Conservation (phyloP, 2,113 vertebrate genomes). For the Tylochromis polylepis region DNA sequence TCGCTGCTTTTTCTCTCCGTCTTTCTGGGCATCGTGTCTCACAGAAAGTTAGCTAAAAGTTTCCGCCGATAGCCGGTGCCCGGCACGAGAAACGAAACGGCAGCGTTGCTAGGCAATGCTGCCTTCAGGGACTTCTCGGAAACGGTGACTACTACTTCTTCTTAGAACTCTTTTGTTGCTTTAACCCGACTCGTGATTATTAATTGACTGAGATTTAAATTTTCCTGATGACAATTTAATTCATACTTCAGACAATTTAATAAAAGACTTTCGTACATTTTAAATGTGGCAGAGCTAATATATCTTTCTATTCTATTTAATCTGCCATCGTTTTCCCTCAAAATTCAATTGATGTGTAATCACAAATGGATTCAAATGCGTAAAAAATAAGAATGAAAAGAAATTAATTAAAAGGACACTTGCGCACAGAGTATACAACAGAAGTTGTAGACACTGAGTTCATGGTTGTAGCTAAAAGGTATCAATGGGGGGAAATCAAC, state of each 20-base stretch:
- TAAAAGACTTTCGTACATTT: neutral
- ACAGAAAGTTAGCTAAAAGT: neutral
- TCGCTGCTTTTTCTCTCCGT: slow-evolving; percentile 30
- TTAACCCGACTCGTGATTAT: neutral
- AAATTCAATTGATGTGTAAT: neutral
- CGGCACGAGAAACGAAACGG: neutral
- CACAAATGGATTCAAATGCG: neutral
- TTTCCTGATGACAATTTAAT: fast-evolving
- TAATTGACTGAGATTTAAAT: neutral
- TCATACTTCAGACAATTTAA: neutral
- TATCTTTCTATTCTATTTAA: neutral
- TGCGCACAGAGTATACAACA: fast-evolving
- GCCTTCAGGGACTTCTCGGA: slow-evolving; percentile 32
- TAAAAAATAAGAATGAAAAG: neutral
- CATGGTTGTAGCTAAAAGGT: neutral
- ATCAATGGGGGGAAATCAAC: fast-evolving
- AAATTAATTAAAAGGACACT: fast-evolving
- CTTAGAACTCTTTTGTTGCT: neutral
- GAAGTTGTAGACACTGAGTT: fast-evolving
- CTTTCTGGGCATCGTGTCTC: slow-evolving; percentile 52
- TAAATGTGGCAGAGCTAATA: neutral
- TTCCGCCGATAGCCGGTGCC: neutral
- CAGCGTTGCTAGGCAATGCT: slow-evolving; percentile 35
- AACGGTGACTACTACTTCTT: fast-evolving
- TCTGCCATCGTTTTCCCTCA: fast-evolving